These are phyloP conservation scores for Xyrauchen texanus DNA, from an alignment of 2,113 vertebrate genomes.

Conservation along the genomic window DNA sequence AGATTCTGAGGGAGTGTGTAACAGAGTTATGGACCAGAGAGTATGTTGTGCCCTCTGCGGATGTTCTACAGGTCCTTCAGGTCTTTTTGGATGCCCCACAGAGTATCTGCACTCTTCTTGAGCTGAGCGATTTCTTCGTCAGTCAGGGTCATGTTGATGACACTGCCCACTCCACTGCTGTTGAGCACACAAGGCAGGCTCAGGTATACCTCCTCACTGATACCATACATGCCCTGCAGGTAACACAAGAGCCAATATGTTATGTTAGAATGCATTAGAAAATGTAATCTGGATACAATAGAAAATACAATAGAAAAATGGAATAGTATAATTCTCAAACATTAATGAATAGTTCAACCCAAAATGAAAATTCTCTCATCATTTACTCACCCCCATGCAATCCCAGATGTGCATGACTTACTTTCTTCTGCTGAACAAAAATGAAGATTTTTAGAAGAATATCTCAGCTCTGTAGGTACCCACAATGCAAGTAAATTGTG, in stretches of 20 bases:
- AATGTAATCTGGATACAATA: no score
- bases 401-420: no score
- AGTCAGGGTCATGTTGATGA: slow-evolving; percentile 93
- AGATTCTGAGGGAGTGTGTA: neutral
- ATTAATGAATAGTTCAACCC: no score
- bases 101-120: slow-evolving; percentile 86
- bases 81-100: slow-evolving; percentile 95
- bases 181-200: slow-evolving; percentile 90
- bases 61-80: slow-evolving; percentile 83
- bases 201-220: slow-evolving; percentile 91
- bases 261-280: neutral
- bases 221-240: slow-evolving; percentile 86
- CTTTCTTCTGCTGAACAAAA: no score
- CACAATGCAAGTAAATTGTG: no score
- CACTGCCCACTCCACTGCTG: slow-evolving; percentile 80
- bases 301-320: no score
- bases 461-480: no score
- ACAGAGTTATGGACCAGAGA: neutral
- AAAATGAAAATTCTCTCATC: no score
- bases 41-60: slow-evolving; percentile 3
- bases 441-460: no score
- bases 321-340: no score
- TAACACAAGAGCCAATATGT: neutral
- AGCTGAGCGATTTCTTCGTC: slow-evolving; percentile 85
- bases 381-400: no score